A percentile compares a stretch with the other conserved stretches of the same genome.
These are phyloP conservation scores for Ptiloglossa arizonensis DNA, from an alignment of 1,140 invertebrate genomes.

Conservation along the genomic window DNA sequence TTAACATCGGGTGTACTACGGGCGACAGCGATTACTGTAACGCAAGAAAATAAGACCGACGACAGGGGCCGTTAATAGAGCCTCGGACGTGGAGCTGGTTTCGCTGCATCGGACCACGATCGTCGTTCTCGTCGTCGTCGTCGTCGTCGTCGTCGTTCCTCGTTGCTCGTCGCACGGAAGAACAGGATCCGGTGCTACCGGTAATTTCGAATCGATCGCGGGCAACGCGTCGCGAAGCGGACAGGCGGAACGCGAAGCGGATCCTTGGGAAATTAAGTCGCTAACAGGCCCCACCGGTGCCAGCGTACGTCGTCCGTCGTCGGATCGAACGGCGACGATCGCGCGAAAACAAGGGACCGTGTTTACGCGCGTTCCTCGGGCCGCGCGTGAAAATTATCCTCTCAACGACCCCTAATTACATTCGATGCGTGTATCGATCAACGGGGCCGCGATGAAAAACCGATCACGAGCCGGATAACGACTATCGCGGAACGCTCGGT, in stretches of 20 bases:
- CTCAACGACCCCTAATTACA: slow-evolving; percentile 3
- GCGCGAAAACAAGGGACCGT: not conserved
- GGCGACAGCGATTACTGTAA: slow-evolving; percentile 13
- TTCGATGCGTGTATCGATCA: slow-evolving; percentile 9
- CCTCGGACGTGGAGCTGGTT: too few species aligned
- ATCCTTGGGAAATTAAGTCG: slow-evolving; percentile 16
- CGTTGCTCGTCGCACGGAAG: too few species aligned
- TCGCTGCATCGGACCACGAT: too few species aligned
- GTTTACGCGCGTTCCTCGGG: not conserved
- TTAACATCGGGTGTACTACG: slow-evolving; percentile 2
- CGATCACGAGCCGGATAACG: not conserved
- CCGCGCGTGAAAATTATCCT: not conserved
- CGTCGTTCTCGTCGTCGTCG: slow-evolving; percentile 20
- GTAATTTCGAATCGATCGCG: slow-evolving; percentile 28
- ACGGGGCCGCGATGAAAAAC: not conserved
- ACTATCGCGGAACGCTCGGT: too few species aligned
- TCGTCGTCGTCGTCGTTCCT: slow-evolving; percentile 1
- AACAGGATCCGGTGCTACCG: not conserved
- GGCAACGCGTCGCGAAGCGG: not conserved
- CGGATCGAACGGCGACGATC: not conserved
- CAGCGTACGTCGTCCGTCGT: slow-evolving; percentile 1
- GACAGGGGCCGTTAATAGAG: slow-evolving; percentile 44
- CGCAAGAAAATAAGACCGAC: slow-evolving; percentile 29
- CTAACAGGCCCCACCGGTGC: too few species aligned
- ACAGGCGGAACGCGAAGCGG: too few species aligned